Conservation (phyloP, 2,113 vertebrate genomes). For the Ciconia maguari region DNA sequence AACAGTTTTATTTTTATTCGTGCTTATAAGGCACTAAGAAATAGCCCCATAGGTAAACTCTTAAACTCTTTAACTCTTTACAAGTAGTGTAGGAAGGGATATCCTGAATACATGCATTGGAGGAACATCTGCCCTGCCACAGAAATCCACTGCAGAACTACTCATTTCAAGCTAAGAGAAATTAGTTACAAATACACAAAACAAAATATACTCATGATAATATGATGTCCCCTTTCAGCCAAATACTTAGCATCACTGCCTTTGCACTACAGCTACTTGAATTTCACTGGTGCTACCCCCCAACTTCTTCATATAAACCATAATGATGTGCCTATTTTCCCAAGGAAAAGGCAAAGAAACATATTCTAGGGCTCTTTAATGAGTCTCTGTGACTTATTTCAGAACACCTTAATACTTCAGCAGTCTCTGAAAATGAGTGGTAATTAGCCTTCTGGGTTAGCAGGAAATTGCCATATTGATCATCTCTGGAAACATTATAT, state of each 20-base stretch:
- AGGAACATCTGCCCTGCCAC: neutral
- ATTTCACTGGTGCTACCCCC: neutral
- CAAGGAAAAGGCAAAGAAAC: neutral
- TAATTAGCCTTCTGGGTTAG: constrained; percentile 31
- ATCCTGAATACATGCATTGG: neutral
- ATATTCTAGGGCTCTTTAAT: neutral
- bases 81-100: neutral
- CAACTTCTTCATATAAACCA: neutral
- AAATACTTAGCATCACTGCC: neutral
- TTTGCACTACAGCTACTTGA: neutral
- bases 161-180: neutral
- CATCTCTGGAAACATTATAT: neutral
- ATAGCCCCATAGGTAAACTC: neutral
- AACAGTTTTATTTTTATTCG: neutral
- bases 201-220: neutral
- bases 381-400: neutral
- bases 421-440: constrained; percentile 7
- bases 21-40: neutral
- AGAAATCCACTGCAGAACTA: neutral
- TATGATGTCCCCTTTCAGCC: neutral
- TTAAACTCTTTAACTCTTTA: neutral
- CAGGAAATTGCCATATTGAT: constrained; percentile 46
- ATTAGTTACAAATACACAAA: neutral
- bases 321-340: neutral
- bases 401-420: neutral